Evolutionary conservation across 2,888 invertebrate genomes (phyloP).

Genomic region (Sinohyriopsis cumingii): DNA sequence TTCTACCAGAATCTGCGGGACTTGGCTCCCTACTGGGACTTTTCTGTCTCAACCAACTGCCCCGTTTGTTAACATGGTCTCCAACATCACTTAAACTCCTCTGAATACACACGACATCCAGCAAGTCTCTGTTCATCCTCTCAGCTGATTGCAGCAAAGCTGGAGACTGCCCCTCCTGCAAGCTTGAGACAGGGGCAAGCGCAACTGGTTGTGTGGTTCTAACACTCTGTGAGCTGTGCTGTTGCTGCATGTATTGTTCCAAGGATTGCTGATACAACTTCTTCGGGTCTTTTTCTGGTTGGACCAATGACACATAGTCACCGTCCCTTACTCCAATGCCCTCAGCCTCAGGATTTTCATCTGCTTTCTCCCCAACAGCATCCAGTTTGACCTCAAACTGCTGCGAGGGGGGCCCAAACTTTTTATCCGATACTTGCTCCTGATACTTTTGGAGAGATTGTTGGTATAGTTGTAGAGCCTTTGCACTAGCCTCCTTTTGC

Average conservation of each 20-base stretch:
- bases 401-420: constrained; percentile 23
- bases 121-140: constrained; percentile 4
- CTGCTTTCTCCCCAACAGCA: constrained; percentile 16
- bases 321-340: constrained; percentile 26
- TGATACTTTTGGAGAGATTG: constrained; percentile 51
- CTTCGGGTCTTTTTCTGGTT: constrained; percentile 35
- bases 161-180: constrained; percentile 11
- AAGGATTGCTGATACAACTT: constrained; percentile 62
- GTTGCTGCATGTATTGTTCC: constrained; percentile 42
- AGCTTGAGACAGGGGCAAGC: too few species aligned
- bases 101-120: constrained; percentile 19
- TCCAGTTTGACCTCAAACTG: constrained; percentile 35
- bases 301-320: constrained; percentile 21
- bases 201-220: too few species aligned
- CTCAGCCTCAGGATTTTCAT: constrained; percentile 10
- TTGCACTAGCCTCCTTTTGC: constrained; percentile 57
- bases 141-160: constrained; percentile 27
- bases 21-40: constrained; percentile 12
- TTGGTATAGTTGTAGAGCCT: constrained; percentile 62
- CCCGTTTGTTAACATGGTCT: constrained; percentile 20
- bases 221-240: constrained; percentile 6
- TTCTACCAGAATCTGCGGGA: constrained; percentile 5
- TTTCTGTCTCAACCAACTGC: constrained; percentile 8
- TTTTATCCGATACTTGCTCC: constrained; percentile 26
- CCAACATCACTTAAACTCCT: constrained; percentile 42